A percentile compares a stretch with the other conserved stretches of the same genome.
phyloP scores from a whole-genome alignment of 2,113 vertebrate genomes.

The Cyprinus carpio region DNA sequence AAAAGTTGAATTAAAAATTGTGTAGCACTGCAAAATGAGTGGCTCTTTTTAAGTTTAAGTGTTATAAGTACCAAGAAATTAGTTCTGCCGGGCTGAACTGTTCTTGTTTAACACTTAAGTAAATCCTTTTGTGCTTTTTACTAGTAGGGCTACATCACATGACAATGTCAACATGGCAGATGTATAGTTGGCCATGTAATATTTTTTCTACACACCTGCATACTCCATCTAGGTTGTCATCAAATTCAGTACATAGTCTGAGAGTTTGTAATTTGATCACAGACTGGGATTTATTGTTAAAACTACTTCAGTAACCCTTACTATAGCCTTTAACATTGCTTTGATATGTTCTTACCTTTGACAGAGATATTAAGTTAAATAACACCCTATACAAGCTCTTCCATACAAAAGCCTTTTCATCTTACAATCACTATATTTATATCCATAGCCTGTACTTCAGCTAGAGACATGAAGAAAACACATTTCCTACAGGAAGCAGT shows the following conservation, averaged over 20 bases:
- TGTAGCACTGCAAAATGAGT: not conserved
- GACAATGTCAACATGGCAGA: not conserved
- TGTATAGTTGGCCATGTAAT: too few species aligned
- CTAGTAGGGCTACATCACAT: not conserved
- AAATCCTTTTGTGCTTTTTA: not conserved
- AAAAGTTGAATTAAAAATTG: not conserved
- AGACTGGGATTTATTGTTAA: not conserved
- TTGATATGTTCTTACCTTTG: not conserved
- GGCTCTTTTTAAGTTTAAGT: not conserved
- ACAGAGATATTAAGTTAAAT: not conserved
- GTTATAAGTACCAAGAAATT: not conserved
- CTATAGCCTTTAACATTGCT: not conserved
- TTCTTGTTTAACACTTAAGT: not conserved
- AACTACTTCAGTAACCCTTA: not conserved
- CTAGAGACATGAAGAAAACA: not conserved
- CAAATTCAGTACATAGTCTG: not conserved
- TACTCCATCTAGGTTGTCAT: not conserved
- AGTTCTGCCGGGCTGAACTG: not conserved
- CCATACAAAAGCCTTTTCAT: not conserved
- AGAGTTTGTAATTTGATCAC: not conserved
- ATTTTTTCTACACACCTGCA: not conserved
- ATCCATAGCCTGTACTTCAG: constrained; percentile 8
- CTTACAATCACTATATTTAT: not conserved
- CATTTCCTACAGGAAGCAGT: not conserved
- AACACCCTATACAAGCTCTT: not conserved